Percentiles rank a stretch among this genome's conserved stretches.
phyloP scores from a whole-genome alignment of 2,888 invertebrate genomes.

The Heliconius cydno region DNA sequence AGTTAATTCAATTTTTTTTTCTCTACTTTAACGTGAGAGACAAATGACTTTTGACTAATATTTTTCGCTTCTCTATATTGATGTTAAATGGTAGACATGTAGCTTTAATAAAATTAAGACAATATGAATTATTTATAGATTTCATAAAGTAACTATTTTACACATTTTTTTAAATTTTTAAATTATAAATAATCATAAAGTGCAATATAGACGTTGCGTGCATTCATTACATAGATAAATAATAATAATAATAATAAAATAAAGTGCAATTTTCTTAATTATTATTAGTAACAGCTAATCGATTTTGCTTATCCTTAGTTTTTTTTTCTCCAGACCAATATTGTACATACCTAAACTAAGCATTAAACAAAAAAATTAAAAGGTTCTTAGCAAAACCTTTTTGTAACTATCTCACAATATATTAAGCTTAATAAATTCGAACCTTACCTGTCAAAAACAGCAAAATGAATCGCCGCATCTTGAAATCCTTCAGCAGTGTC shows the following conservation, averaged over 20 bases:
- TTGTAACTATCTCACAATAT: neutral
- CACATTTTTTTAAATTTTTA: neutral
- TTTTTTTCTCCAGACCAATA: too few species aligned
- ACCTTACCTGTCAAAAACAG: slow-evolving; percentile 77
- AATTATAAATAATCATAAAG: neutral
- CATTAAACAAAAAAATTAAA: neutral
- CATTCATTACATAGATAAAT: neutral
- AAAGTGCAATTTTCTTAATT: too few species aligned
- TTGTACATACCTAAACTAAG: too few species aligned
- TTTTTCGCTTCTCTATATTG: too few species aligned
- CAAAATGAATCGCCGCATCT: slow-evolving; percentile 73
- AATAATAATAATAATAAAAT: too few species aligned
- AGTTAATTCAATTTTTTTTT: neutral
- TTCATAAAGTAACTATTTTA: neutral
- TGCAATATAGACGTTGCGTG: neutral
- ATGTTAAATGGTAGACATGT: neutral
- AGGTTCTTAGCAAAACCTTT: neutral
- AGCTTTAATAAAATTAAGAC: neutral
- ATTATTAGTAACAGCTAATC: too few species aligned
- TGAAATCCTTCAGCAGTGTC: slow-evolving; percentile 57
- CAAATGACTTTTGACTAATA: too few species aligned
- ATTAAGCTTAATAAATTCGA: neutral
- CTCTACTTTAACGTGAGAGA: too few species aligned
- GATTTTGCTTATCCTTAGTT: too few species aligned
- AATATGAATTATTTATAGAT: neutral